A percentile compares a stretch with the other conserved stretches of the same genome.
Conservation (phyloP, 2,888 invertebrate genomes). For the Sphecodes monilicornis region DNA sequence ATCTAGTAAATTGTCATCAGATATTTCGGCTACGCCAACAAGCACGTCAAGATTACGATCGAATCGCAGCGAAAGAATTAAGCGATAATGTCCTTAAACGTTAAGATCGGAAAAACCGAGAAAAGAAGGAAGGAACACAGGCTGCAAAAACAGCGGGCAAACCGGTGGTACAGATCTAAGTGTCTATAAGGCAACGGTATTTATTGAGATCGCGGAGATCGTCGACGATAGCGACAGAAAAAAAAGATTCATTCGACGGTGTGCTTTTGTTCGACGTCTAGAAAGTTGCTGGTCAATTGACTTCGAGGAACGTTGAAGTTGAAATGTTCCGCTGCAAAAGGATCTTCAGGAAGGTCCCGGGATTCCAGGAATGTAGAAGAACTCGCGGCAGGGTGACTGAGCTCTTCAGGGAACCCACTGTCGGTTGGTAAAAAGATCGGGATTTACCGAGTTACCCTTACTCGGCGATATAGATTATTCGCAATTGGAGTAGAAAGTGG, state of each 20-base stretch:
- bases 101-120: background rate
- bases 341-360: conserved; percentile 5
- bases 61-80: conserved; percentile 74
- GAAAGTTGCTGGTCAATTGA: conserved; percentile 38
- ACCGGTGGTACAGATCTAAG: conserved; percentile 20
- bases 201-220: conserved; percentile 15
- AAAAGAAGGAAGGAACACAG: background rate
- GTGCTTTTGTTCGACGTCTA: conserved; percentile 23
- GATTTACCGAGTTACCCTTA: conserved; percentile 19
- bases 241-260: background rate
- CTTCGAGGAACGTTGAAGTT: conserved; percentile 12
- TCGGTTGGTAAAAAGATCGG: background rate
- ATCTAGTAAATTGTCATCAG: background rate
- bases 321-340: background rate
- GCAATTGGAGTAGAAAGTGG: background rate
- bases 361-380: background rate
- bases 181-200: conserved; percentile 47
- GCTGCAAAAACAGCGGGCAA: conserved; percentile 11
- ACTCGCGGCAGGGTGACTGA: conserved; percentile 1
- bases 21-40: background rate
- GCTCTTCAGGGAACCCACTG: conserved; percentile 19
- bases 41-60: conserved; percentile 4
- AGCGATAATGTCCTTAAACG: conserved; percentile 73
- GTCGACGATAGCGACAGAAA: conserved; percentile 9
- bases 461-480: background rate